Percentiles rank a stretch among this genome's conserved stretches.
phyloP scores from a whole-genome alignment of 2,113 vertebrate species.

The Nematolebias whitei region DNA sequence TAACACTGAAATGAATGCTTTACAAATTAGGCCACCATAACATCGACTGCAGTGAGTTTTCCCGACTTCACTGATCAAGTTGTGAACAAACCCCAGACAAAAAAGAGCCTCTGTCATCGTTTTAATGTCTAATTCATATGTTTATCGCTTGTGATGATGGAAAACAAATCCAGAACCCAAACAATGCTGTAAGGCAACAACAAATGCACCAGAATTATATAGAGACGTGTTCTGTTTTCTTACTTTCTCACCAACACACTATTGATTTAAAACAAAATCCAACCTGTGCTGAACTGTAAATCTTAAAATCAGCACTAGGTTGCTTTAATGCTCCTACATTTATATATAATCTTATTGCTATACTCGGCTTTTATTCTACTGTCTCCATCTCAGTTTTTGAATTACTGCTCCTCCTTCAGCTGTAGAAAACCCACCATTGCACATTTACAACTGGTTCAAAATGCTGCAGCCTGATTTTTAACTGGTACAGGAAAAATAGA shows the following conservation, averaged over 20 bases:
- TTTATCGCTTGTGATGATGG: constrained; percentile 9
- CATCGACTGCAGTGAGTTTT: constrained; percentile 27
- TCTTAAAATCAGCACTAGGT: no score
- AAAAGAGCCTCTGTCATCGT: constrained; percentile 17
- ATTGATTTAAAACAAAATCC: constrained; percentile 25
- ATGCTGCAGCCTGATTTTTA: no score
- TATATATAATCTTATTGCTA: no score
- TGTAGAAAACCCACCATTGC: no score
- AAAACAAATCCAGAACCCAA: constrained; percentile 11
- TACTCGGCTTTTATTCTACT: no score
- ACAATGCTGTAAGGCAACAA: not conserved
- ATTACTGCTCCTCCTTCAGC: no score
- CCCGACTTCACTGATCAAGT: constrained; percentile 30
- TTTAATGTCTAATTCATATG: constrained; percentile 39
- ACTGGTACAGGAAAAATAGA: no score
- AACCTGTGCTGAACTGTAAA: not conserved
- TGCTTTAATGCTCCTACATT: no score
- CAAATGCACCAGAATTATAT: constrained; percentile 3
- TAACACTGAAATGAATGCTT: constrained; percentile 34
- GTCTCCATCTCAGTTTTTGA: no score
- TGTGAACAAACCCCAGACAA: constrained; percentile 9
- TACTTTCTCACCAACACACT: not conserved
- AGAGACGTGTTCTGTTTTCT: not conserved
- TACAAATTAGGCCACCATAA: constrained; percentile 51
- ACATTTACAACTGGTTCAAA: no score